Conservation (phyloP, 1,140 invertebrate genomes). For the Gerris buenoi region DNA sequence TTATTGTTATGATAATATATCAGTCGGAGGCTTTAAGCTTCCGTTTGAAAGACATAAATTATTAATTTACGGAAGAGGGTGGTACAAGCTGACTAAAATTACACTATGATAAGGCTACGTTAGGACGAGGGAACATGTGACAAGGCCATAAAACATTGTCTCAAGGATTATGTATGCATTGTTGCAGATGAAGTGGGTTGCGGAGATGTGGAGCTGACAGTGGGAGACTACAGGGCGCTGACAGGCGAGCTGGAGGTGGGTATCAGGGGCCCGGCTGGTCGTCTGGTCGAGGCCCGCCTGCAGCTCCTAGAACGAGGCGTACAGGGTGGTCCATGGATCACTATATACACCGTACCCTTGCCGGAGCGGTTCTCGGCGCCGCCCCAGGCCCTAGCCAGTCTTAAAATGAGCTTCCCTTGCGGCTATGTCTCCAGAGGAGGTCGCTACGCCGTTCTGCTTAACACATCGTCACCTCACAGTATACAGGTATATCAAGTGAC, state of each 20-base stretch:
- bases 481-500: not conserved
- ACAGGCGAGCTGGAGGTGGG: not conserved
- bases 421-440: not conserved
- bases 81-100: too few relatives aligned
- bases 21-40: too few relatives aligned
- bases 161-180: too few relatives aligned
- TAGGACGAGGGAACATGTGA: too few relatives aligned
- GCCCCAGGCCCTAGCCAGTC: not conserved
- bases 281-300: not conserved
- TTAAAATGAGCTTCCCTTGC: not conserved
- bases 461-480: not conserved
- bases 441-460: not conserved
- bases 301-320: not conserved
- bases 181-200: not conserved
- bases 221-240: not conserved
- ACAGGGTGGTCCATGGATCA: not conserved
- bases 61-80: too few relatives aligned
- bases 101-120: too few relatives aligned
- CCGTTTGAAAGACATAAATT: too few relatives aligned
- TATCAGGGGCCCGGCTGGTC: not conserved
- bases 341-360: not conserved
- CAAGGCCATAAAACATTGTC: too few relatives aligned
- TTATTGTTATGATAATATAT: too few relatives aligned
- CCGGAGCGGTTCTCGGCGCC: not conserved
- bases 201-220: not conserved